These are phyloP conservation scores for Toxotes lorentzi DNA, from an alignment of 2,797 vertebrate species.

Conservation along the genomic window DNA sequence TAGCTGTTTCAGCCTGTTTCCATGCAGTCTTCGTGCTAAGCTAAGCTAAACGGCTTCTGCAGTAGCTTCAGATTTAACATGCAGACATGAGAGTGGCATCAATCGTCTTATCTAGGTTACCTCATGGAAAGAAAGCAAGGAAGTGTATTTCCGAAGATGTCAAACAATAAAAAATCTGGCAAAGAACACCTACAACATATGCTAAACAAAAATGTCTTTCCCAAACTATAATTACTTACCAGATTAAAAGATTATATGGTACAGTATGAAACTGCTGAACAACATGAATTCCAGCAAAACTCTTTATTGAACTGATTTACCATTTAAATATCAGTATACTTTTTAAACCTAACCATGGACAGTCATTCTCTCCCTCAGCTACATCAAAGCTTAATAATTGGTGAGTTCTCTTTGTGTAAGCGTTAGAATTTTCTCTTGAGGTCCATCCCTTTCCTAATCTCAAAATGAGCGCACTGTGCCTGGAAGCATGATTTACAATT, in stretches of 20 bases:
- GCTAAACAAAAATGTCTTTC: background rate
- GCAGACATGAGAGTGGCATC: too few species aligned
- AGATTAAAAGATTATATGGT: background rate
- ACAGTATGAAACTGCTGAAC: background rate
- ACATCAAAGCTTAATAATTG: conserved; percentile 19
- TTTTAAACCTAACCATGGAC: background rate
- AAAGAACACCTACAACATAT: too few species aligned
- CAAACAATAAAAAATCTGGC: too few species aligned
- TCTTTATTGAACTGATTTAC: background rate
- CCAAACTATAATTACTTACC: background rate
- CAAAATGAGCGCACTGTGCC: background rate
- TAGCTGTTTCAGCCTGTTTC: too few species aligned
- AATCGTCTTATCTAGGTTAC: background rate
- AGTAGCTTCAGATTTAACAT: too few species aligned
- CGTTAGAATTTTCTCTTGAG: conserved; percentile 5
- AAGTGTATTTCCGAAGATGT: too few species aligned
- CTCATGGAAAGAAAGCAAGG: background rate
- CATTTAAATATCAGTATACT: background rate
- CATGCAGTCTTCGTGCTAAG: too few species aligned
- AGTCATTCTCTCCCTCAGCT: background rate
- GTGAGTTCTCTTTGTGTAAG: background rate
- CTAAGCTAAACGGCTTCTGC: too few species aligned
- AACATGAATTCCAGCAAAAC: background rate
- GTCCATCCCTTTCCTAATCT: conserved; percentile 6
- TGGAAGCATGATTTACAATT: conserved; percentile 17